phyloP scores from a whole-genome alignment of 2,888 invertebrate species.

The Cepaea hortensis region DNA sequence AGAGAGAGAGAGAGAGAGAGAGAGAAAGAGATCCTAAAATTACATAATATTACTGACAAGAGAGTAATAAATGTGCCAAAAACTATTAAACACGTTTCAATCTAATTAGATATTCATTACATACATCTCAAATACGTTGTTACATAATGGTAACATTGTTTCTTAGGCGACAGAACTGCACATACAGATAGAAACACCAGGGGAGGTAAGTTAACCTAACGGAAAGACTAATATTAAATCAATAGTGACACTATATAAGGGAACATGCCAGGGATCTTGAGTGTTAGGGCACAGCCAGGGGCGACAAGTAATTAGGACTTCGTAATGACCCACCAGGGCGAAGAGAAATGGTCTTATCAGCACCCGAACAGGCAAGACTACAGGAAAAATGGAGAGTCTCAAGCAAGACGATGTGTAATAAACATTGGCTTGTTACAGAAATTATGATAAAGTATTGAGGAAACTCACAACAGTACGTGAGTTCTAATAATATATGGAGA shows the following conservation, averaged over 20 bases:
- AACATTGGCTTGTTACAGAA: too few species aligned
- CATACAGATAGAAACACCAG: not conserved
- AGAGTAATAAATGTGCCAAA: too few species aligned
- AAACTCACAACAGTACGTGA: too few species aligned
- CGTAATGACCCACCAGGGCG: not conserved
- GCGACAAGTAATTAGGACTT: constrained; percentile 15
- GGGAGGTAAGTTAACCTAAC: not conserved
- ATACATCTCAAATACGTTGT: too few species aligned
- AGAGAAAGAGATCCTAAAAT: not conserved
- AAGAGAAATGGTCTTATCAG: not conserved
- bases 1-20: not conserved
- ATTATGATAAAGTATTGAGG: too few species aligned
- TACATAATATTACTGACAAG: too few species aligned
- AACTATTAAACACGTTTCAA: too few species aligned
- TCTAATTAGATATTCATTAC: too few species aligned
- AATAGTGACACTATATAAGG: constrained; percentile 14
- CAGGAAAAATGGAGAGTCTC: not conserved
- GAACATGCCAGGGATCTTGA: not conserved
- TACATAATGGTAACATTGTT: too few species aligned
- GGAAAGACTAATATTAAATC: constrained; percentile 8
- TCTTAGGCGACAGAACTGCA: not conserved
- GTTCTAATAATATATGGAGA: too few species aligned
- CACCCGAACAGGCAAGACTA: not conserved
- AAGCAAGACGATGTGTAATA: not conserved
- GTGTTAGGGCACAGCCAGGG: not conserved